These are phyloP conservation scores for Xenentodon cancila DNA, from an alignment of 2,797 vertebrate species.

Conservation along the genomic window DNA sequence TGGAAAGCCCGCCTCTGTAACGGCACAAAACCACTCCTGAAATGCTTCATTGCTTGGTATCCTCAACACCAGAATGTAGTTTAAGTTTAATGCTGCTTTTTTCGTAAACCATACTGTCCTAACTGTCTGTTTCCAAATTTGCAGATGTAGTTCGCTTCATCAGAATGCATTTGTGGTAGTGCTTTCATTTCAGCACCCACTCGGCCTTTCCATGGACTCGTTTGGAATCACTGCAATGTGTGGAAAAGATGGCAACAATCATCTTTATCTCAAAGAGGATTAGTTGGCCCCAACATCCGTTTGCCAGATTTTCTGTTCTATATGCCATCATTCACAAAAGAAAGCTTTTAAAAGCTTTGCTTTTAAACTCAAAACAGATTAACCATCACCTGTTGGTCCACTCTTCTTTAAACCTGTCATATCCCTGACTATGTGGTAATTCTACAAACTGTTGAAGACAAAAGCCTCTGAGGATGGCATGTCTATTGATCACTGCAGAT, in stretches of 20 bases:
- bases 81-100: no score
- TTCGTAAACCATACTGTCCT: no score
- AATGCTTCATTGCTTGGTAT: no score
- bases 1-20: no score
- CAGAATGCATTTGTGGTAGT: no score
- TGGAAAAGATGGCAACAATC: constrained; percentile 37
- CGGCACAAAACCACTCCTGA: no score
- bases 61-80: no score
- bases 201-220: constrained; percentile 1
- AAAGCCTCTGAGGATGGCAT: constrained; percentile 8
- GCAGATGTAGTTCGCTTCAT: no score
- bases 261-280: constrained; percentile 38
- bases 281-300: constrained; percentile 30
- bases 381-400: constrained; percentile 12
- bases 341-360: constrained; percentile 28
- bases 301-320: constrained; percentile 45
- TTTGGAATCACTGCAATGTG: constrained; percentile 34
- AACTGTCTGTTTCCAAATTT: no score
- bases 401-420: not conserved
- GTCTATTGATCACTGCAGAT: constrained; percentile 25
- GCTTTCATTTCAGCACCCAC: not conserved
- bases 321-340: constrained; percentile 35
- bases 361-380: constrained; percentile 3
- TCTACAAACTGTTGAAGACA: constrained; percentile 17
- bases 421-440: constrained; percentile 5